Conservation (phyloP, 2,888 invertebrate genomes). For the Galerucella calmariensis region DNA sequence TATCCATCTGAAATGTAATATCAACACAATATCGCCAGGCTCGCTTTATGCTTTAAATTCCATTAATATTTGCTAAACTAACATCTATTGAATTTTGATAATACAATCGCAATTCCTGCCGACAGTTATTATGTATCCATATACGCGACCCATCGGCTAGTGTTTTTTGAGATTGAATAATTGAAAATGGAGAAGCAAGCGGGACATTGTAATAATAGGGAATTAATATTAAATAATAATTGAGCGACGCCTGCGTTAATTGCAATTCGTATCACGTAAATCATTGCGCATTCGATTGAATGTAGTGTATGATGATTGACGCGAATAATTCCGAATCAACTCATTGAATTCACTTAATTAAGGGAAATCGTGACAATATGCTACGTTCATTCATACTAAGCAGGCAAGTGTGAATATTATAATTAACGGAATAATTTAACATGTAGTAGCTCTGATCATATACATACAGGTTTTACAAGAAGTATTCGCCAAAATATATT, state of each 20-base stretch:
- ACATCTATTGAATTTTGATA: constrained; percentile 11
- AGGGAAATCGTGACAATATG: not conserved
- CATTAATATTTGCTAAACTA: not conserved
- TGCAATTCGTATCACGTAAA: constrained; percentile 37
- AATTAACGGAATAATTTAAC: constrained; percentile 2
- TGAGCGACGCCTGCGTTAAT: constrained; percentile 34
- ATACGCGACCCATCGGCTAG: constrained; percentile 26
- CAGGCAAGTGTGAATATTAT: constrained; percentile 2
- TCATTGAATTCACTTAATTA: constrained; percentile 46
- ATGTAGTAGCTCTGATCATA: no score
- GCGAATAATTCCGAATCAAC: constrained; percentile 35
- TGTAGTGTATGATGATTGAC: constrained; percentile 40
- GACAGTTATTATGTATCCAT: not conserved
- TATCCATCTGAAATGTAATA: not conserved
- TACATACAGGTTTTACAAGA: no score
- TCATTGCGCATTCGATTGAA: constrained; percentile 39
- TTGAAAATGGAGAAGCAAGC: constrained; percentile 28
- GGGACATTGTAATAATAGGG: constrained; percentile 25
- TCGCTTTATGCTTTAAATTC: not conserved
- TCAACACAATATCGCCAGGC: not conserved
- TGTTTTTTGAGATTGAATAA: constrained; percentile 24
- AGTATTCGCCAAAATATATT: no score
- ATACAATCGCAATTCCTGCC: not conserved
- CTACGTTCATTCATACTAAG: not conserved
- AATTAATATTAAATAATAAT: constrained; percentile 36